Evolutionary conservation across 2,888 invertebrate species (phyloP).

Genomic region (Chrysotoxum bicinctum): DNA sequence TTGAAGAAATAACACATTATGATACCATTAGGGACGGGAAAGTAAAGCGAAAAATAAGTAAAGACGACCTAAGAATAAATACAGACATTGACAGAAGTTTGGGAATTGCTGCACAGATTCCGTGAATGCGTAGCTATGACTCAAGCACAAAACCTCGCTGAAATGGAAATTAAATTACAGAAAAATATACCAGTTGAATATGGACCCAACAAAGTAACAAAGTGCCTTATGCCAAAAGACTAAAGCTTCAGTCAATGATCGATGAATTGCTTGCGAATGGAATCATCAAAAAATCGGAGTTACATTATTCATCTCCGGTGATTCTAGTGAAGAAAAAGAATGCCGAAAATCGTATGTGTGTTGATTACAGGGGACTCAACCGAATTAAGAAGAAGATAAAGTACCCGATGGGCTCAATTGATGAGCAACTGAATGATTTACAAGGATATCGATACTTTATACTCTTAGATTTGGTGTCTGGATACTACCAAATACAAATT

Average conservation of each 20-base stretch:
- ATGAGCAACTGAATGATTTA: slow-evolving; percentile 2
- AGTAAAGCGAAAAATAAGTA: not conserved
- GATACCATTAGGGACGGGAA: not conserved
- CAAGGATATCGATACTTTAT: too few relatives aligned
- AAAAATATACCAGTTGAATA: not conserved
- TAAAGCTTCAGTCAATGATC: not conserved
- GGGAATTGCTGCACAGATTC: not conserved
- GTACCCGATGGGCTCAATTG: slow-evolving; percentile 9
- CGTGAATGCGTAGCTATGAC: not conserved
- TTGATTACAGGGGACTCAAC: slow-evolving; percentile 7
- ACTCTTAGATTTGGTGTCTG: too few relatives aligned
- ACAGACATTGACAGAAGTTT: not conserved
- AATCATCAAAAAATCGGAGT: slow-evolving; percentile 5
- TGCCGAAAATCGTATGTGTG: slow-evolving; percentile 18
- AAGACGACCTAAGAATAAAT: not conserved
- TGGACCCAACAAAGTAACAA: not conserved
- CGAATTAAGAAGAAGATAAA: not conserved
- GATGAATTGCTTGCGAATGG: not conserved
- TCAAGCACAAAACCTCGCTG: not conserved
- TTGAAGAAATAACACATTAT: not conserved
- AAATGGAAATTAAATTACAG: not conserved
- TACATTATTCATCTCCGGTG: slow-evolving; percentile 5
- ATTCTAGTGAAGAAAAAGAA: slow-evolving; percentile 32
- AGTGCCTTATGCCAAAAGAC: not conserved
- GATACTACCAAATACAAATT: too few relatives aligned